Percentiles rank a stretch among this genome's conserved stretches.
phyloP scores from a whole-genome alignment of 1,140 invertebrate species.

The Cotesia vestalis region DNA sequence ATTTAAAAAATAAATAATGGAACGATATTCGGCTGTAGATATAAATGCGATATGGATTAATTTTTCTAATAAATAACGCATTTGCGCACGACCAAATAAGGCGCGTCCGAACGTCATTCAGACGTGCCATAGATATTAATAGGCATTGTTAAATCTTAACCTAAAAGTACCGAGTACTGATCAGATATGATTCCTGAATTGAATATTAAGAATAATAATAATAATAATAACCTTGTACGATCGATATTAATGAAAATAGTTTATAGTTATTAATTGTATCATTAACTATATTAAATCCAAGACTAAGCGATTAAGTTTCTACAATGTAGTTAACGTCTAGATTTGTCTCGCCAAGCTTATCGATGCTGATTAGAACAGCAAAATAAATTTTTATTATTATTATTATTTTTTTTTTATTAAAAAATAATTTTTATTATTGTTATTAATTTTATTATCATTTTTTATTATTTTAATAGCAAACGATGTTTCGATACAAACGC shows the following conservation, averaged over 20 bases:
- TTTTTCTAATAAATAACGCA: slow-evolving; percentile 1
- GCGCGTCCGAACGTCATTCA: slow-evolving; percentile 19
- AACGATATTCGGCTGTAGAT: neutral
- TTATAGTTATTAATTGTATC: too few relatives aligned
- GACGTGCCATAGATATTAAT: slow-evolving; percentile 33
- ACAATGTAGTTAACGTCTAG: slow-evolving; percentile 13
- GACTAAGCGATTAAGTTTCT: slow-evolving; percentile 1
- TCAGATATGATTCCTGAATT: too few relatives aligned
- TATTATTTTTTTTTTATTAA: too few relatives aligned
- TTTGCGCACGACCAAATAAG: slow-evolving; percentile 22
- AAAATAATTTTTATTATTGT: too few relatives aligned
- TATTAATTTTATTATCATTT: too few relatives aligned
- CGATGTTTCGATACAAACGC: slow-evolving; percentile 12
- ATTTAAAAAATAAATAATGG: neutral
- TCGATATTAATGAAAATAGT: too few relatives aligned
- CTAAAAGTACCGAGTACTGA: neutral
- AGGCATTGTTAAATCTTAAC: slow-evolving; percentile 12
- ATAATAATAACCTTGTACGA: too few relatives aligned
- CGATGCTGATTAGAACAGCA: neutral
- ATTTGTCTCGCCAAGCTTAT: slow-evolving; percentile 2
- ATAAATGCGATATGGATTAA: neutral
- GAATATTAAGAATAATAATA: too few relatives aligned
- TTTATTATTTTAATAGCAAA: neutral
- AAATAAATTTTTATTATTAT: too few relatives aligned
- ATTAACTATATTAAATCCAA: neutral